A percentile compares a stretch with the other conserved stretches of the same genome.
These are phyloP conservation scores for Helicoverpa assulta DNA, from an alignment of 2,888 invertebrate genomes.

Conservation along the genomic window DNA sequence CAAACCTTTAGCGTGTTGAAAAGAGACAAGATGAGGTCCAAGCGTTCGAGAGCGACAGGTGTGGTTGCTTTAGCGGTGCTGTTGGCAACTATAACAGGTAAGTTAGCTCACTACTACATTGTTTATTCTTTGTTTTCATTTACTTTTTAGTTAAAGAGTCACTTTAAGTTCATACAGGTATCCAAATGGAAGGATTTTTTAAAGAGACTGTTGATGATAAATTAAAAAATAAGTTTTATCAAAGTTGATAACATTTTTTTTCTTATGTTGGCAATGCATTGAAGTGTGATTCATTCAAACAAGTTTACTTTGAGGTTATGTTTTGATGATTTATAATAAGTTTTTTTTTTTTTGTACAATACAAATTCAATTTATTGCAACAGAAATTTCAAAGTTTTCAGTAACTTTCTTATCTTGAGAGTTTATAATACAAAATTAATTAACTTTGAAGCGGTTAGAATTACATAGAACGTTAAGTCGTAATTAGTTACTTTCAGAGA, in stretches of 20 bases:
- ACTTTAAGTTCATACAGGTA: neutral
- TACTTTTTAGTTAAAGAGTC: neutral
- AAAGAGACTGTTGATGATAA: conserved; percentile 1
- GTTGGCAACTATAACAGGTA: conserved; percentile 87
- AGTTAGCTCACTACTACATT: conserved; percentile 57
- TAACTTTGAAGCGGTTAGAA: conserved; percentile 9
- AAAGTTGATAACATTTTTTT: conserved; percentile 57
- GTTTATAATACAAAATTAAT: conserved; percentile 9
- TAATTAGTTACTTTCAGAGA: conserved; percentile 9
- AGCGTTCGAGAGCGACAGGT: conserved; percentile 86
- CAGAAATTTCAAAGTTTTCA: too few species aligned
- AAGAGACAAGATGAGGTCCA: conserved; percentile 87
- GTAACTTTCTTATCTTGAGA: neutral
- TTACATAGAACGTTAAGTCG: conserved; percentile 7
- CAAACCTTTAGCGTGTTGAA: conserved; percentile 80
- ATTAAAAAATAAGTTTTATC: conserved; percentile 29
- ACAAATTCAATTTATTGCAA: too few species aligned
- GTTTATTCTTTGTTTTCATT: conserved; percentile 18
- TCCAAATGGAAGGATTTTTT: neutral
- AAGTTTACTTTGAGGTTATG: conserved; percentile 69
- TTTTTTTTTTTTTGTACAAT: neutral
- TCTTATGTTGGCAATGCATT: conserved; percentile 67
- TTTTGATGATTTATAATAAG: conserved; percentile 53
- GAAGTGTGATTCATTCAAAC: conserved; percentile 68
- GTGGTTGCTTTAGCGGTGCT: conserved; percentile 85